Evolutionary conservation across 2,113 vertebrate genomes (phyloP).

Genomic region (Podilymbus podiceps): DNA sequence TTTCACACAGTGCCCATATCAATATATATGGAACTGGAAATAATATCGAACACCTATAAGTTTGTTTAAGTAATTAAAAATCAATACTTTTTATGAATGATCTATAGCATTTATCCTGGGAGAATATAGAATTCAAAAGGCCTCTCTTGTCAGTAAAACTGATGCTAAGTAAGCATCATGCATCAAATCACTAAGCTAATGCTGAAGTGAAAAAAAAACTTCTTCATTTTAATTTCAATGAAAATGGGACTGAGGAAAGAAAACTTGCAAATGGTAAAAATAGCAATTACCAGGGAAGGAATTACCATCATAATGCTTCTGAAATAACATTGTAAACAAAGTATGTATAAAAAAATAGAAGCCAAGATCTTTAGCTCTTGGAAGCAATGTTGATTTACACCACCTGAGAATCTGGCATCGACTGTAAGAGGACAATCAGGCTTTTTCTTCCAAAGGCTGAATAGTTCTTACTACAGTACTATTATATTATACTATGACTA

Average conservation of each 20-base stretch:
- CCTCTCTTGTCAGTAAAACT: neutral
- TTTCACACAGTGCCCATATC: neutral
- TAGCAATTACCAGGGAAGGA: neutral
- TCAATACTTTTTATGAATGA: neutral
- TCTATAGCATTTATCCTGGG: neutral
- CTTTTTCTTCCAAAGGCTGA: constrained; percentile 3
- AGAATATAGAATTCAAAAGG: neutral
- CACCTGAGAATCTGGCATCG: neutral
- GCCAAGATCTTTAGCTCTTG: neutral
- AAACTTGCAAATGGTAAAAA: neutral
- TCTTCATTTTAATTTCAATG: neutral
- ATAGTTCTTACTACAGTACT: constrained; percentile 12
- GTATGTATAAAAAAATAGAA: neutral
- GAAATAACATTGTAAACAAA: neutral
- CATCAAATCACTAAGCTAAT: neutral
- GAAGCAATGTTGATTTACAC: neutral
- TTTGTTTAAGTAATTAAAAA: neutral
- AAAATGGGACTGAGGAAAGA: neutral
- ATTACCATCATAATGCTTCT: neutral
- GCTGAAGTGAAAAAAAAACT: neutral
- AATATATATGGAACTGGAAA: neutral
- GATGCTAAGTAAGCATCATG: neutral
- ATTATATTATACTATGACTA: constrained; percentile 62
- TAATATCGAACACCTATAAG: neutral
- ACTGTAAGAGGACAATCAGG: neutral